phyloP scores from a whole-genome alignment of 2,888 invertebrate species.

The Parnassius orleans region DNA sequence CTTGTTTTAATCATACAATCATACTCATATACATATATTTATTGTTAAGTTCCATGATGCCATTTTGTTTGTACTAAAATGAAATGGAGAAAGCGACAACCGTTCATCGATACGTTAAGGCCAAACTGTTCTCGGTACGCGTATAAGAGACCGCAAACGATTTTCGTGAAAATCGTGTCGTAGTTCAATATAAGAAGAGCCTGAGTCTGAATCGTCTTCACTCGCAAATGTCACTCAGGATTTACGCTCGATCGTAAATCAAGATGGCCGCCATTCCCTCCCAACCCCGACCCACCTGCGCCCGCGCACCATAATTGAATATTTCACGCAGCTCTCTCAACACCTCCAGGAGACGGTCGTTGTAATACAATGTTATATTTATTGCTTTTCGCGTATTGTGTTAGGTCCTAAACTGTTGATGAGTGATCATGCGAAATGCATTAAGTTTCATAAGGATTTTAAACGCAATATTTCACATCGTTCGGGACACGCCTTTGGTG shows the following conservation, averaged over 20 bases:
- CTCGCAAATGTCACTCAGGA: slow-evolving; percentile 77
- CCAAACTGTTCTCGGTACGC: slow-evolving; percentile 6
- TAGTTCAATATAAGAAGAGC: slow-evolving; percentile 44
- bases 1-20: too few species aligned
- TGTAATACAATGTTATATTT: slow-evolving; percentile 74
- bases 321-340: slow-evolving; percentile 77
- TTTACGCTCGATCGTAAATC: slow-evolving; percentile 78
- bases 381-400: slow-evolving; percentile 70
- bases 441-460: slow-evolving; percentile 76
- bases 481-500: slow-evolving; percentile 65
- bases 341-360: slow-evolving; percentile 66
- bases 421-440: slow-evolving; percentile 75
- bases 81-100: slow-evolving; percentile 9
- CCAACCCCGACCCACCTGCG: slow-evolving; percentile 61
- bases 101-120: slow-evolving; percentile 1
- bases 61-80: slow-evolving; percentile 6
- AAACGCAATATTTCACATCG: slow-evolving; percentile 77
- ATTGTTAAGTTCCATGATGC: background rate
- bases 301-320: slow-evolving; percentile 77
- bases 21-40: too few species aligned
- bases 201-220: slow-evolving; percentile 54
- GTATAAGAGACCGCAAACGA: slow-evolving; percentile 45
- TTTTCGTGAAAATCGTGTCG: slow-evolving; percentile 65
- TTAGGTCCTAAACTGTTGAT: slow-evolving; percentile 78
- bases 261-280: slow-evolving; percentile 69